Evolutionary conservation across 2,113 vertebrate species (phyloP), one percentile per base, ranked within the genome.

Genomic region (Synchiropus splendidus): DNA sequence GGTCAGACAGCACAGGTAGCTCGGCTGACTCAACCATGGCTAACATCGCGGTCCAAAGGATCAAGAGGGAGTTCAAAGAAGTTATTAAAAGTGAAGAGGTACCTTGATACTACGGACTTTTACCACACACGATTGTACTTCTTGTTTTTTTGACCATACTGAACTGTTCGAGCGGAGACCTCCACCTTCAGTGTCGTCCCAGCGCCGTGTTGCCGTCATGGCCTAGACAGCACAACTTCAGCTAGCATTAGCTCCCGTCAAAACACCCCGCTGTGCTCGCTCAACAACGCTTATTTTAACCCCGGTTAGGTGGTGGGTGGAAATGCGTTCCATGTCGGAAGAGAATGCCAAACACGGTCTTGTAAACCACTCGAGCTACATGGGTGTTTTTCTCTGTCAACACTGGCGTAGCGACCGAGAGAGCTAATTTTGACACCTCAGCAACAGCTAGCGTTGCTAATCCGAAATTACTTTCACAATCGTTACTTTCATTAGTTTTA

Each of bases 11-110:
- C 13, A 18, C 48, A 36, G 46, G 57, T 54, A 34, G 40, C n/a
- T 36, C 42, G 50, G 42, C 66, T 65, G 56, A 70, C 64, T 42
- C 52, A 78, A 81, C 81, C 83, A 98, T 97, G 94, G 91, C 92
- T 45, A 98, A 97, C 86, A 98, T 98, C 81, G 94, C 94, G 70
- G 93, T 94, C 76, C 92, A 96, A 75, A 87, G 94, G 83, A 98
- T 98, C 86, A 98, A 96, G 85, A 83, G 94, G 80, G 93, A 97
- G 86, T 97, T 98, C 85, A 98, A 97, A 86, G 92, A 98, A 87
- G 94, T 97, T 83, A 82, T 95, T 70, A 97, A 94, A 83, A 98
- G 94, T 86, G 94, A 97, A 83, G 94, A 98, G 94, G 94, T 96
- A 77, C 82, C 87, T 49, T 64, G 49, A 50, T 35, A 5, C 46